Percentiles rank a stretch among this genome's conserved stretches.
These are phyloP conservation scores for Accipiter virgatus DNA, from an alignment of 2,113 vertebrate species.

Conservation along the genomic window DNA sequence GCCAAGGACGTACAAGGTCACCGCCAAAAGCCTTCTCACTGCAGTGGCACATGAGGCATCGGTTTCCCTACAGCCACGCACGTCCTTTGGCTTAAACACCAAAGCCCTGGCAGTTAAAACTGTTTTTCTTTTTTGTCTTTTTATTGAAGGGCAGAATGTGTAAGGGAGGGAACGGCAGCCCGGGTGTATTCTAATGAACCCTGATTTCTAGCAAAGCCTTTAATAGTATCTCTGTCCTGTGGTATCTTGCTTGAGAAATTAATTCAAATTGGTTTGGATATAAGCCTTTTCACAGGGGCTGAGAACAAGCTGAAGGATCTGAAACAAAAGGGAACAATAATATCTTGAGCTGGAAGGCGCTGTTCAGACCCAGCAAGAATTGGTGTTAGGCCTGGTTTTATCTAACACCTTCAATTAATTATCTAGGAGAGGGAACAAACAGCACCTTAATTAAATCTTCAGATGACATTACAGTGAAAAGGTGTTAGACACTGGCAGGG, in stretches of 20 bases:
- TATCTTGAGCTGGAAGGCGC: constrained; percentile 21
- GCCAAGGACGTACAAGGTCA: neutral
- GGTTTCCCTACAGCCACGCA: neutral
- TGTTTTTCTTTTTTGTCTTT: constrained; percentile 14
- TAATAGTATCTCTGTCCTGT: neutral
- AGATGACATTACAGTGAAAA: constrained; percentile 54
- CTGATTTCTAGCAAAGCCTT: constrained; percentile 58
- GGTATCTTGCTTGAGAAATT: constrained; percentile 55
- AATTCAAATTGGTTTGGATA: constrained; percentile 52
- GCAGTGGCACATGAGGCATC: neutral
- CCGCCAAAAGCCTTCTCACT: neutral
- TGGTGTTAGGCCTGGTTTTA: constrained; percentile 29
- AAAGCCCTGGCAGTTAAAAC: neutral
- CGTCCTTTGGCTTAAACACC: neutral
- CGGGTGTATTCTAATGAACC: constrained; percentile 11
- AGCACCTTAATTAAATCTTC: constrained; percentile 70
- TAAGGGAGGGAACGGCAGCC: constrained; percentile 13
- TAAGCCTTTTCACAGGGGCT: constrained; percentile 22
- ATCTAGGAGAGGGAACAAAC: constrained; percentile 53
- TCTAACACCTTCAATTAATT: constrained; percentile 70
- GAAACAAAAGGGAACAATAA: constrained; percentile 59
- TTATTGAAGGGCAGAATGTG: neutral
- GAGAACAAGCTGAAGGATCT: constrained; percentile 30
- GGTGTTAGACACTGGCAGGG: constrained; percentile 49
- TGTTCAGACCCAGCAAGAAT: constrained; percentile 31